These are phyloP conservation scores for Acronicta alni DNA, from an alignment of 2,888 invertebrate species.

Conservation along the genomic window DNA sequence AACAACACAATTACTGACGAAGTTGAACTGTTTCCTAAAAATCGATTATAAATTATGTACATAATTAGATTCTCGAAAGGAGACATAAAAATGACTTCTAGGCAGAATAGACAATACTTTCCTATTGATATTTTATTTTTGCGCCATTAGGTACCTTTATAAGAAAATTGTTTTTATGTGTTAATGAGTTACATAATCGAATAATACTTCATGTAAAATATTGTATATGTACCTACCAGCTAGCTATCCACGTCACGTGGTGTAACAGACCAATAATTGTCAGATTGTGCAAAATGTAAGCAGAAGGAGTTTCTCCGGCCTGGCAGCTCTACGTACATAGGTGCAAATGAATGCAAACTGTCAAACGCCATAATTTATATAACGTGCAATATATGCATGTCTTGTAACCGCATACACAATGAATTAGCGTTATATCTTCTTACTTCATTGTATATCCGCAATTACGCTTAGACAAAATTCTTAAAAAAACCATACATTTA, in stretches of 20 bases:
- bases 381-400: conserved; percentile 26
- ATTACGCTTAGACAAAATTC: conserved; percentile 6
- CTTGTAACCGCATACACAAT: conserved; percentile 22
- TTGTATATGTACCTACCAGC: conserved; percentile 28
- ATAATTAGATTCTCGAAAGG: too few relatives aligned
- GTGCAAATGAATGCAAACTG: conserved; percentile 61
- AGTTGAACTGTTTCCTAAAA: too few relatives aligned
- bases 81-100: too few relatives aligned
- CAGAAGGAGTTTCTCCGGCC: conserved; percentile 61
- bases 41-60: too few relatives aligned
- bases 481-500: too few relatives aligned
- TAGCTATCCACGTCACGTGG: conserved; percentile 58
- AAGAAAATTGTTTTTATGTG: not conserved
- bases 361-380: conserved; percentile 46
- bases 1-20: too few relatives aligned
- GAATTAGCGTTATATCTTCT: conserved; percentile 32
- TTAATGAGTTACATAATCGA: conserved; percentile 23
- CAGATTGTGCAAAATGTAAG: conserved; percentile 68
- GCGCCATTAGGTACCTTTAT: too few relatives aligned
- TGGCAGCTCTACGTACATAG: conserved; percentile 34
- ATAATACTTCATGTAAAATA: conserved; percentile 26
- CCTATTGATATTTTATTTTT: too few relatives aligned
- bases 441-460: conserved; percentile 7
- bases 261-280: conserved; percentile 65
- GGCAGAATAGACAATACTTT: too few relatives aligned